A percentile compares a stretch with the other conserved stretches of the same genome.
These are phyloP conservation scores for Chiroxiphia lanceolata DNA, from an alignment of 2,797 vertebrate species.

Conservation along the genomic window DNA sequence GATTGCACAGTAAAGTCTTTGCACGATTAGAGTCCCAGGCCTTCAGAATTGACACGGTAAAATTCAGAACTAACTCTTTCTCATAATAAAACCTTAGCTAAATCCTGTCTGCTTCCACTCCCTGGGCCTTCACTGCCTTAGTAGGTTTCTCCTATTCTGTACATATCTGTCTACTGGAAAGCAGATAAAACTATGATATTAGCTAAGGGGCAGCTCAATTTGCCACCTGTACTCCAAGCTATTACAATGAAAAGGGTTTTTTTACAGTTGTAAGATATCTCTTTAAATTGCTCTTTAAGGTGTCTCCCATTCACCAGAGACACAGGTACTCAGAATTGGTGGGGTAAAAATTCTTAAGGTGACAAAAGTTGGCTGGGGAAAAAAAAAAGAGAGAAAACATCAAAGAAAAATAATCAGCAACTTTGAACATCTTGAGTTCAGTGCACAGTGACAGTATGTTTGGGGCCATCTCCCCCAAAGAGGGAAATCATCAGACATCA, in stretches of 20 bases:
- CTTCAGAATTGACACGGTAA: not conserved
- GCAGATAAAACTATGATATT: not conserved
- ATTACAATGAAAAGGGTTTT: not conserved
- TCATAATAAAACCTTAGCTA: conserved; percentile 7
- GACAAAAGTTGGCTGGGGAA: not conserved
- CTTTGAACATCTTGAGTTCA: not conserved
- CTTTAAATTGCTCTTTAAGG: not conserved
- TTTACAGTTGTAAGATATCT: not conserved
- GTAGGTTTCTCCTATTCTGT: not conserved
- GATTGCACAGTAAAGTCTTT: not conserved
- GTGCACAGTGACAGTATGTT: not conserved
- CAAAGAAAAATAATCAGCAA: not conserved
- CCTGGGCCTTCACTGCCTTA: not conserved
- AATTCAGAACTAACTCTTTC: conserved; percentile 7
- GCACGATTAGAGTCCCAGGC: not conserved
- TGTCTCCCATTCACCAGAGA: not conserved
- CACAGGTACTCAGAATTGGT: not conserved
- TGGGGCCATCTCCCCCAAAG: not conserved
- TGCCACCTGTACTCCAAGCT: not conserved
- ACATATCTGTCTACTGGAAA: not conserved
- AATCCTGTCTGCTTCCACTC: not conserved
- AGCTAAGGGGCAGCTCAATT: conserved; percentile 36
- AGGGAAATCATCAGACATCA: not conserved
- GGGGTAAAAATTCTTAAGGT: not conserved
- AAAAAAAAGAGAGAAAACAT: not conserved